Evolutionary conservation across 2,888 invertebrate species (phyloP), one percentile per base, ranked within the genome.

Genomic region (Acleris emargana): DNA sequence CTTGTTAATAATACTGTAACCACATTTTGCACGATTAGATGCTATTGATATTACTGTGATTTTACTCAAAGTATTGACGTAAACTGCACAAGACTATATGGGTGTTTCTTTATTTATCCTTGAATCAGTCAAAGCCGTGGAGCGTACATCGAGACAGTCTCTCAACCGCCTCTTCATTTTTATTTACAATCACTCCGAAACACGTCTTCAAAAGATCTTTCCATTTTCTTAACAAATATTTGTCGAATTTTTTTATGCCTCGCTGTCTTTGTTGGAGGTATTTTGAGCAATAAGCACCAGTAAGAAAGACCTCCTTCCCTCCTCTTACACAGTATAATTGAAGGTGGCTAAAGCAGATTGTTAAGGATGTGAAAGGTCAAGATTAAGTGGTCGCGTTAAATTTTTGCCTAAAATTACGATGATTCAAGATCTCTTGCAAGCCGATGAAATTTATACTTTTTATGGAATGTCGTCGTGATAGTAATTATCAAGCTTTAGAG

Each of bases 201-300:
- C 59, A 64, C 60, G 51, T 61, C 51, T 57, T 57, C 51, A 45
- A 66, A 66, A 57, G 59, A 28, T 57, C 55, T 38, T 60, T 66
- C 66, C 66, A 66, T 66, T 66, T 66, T 66, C 66, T 61, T 57
- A 52, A 47, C 66, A 66, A 66, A 66, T 66, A 61, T 66, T 66
- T 66, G 47, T 25, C 7, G 47, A 63, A 5, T 55, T 51, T 53
- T 64, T 66, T 60, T 60, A 63, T 55, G 60, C 52, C 51, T n/a
- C 51, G n/a, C 62, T 54, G 58, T 64, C 51, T 66, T 57, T 57
- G 61, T 47, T 32, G 16, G 32, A 45, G 45, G 57, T 45, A 51
- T 55, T 66, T 60, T 55, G 51, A 55, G 57, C 60, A 52, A 57
- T 66, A 45, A 57, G 16, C 43, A 22, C 25, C 43, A 57, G 25